Evolutionary conservation across 2,888 invertebrate species (phyloP), one percentile per base, ranked within the genome.

Genomic region (Epsilonema sp.): DNA sequence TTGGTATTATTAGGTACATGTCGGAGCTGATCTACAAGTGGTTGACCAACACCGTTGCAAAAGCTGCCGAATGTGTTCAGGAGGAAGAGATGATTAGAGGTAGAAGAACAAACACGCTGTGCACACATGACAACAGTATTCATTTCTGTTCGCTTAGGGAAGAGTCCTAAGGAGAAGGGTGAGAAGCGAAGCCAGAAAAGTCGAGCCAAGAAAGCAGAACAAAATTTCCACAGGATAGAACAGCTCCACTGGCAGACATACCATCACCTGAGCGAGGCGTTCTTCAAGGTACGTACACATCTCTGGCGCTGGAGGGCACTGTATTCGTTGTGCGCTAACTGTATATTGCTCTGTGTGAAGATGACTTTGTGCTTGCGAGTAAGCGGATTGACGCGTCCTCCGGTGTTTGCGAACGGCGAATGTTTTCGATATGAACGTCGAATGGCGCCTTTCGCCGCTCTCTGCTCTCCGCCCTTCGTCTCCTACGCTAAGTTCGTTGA

Each of bases 21-120:
- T 85, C 86, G 67, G 90, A 92, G 70, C 83, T 87, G 65, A 71
- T 92, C 2, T 89, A 84, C 66, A 85, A 85, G 5, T 92, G 90
- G 82, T 70, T 90, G 50, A 79, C 85, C 2, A 89, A 89, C 0
- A 83, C 89, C 0, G 69, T 92, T 37, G 80, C 81, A 1, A 75
- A 89, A 50, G 90, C 90, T 0, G 87, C 89, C 60, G 79, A 78
- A 23, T 77, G 85, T 53, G 70, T 86, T n/a, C n/a, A n/a, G 19
- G 73, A 78, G 39, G 82, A 79, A 58, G 83, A 82, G 54, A 71
- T 73, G 46, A 69, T 73, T 40, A 70, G 70, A 25, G 74, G 64
- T 65, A 53, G 3, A n/a, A n/a, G n/a, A n/a, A n/a, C n/a, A n/a
- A n/a, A n/a, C n/a, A n/a, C n/a, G n/a, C n/a, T n/a, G n/a, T n/a